These are phyloP conservation scores for Hemibagrus guttatus DNA, from an alignment of 2,797 vertebrate species.

Conservation along the genomic window DNA sequence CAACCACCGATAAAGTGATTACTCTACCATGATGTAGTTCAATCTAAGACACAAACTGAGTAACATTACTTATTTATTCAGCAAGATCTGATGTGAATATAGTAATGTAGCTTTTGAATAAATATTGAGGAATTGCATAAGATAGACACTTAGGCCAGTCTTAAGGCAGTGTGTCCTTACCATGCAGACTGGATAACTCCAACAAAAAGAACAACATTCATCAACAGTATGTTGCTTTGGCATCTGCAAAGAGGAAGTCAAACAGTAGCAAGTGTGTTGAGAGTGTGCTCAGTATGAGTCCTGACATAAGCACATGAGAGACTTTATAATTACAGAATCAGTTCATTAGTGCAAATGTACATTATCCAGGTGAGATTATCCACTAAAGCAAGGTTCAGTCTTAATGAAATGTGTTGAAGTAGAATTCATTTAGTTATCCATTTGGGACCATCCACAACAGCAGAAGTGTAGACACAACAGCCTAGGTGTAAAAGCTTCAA, in stretches of 20 bases:
- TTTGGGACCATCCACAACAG: background rate
- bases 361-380: background rate
- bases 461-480: background rate
- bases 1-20: background rate
- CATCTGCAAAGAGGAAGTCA: background rate
- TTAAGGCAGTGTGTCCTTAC: background rate
- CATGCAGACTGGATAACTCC: background rate
- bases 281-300: background rate
- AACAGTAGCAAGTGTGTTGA: background rate
- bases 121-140: background rate
- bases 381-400: background rate
- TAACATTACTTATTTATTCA: background rate
- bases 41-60: too few species aligned
- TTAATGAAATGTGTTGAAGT: background rate
- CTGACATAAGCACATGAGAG: background rate
- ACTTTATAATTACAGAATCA: background rate
- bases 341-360: background rate
- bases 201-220: background rate
- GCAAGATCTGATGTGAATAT: background rate
- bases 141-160: background rate
- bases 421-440: background rate
- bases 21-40: background rate
- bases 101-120: background rate
- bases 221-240: background rate
- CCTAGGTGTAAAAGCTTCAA: background rate